phyloP scores from a whole-genome alignment of 2,113 vertebrate species.

The Amphilophus citrinellus region DNA sequence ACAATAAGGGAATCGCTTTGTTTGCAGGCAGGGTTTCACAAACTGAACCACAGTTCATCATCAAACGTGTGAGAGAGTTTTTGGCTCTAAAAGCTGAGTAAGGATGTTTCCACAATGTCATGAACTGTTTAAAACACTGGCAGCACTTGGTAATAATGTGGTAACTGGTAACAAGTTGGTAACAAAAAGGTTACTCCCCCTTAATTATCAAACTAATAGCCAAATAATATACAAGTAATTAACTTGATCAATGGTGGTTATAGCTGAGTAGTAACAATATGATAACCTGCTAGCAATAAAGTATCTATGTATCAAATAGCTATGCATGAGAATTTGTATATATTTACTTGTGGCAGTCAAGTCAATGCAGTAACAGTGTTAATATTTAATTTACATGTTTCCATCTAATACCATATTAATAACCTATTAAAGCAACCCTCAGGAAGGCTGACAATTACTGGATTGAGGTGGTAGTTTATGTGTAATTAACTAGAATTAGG shows the following conservation, averaged over 20 bases:
- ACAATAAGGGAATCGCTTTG: too few relatives aligned
- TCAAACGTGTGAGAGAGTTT: too few relatives aligned
- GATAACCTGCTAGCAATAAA: neutral
- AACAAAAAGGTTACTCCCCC: too few relatives aligned
- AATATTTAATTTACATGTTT: neutral
- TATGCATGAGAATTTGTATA: neutral
- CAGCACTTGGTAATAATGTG: too few relatives aligned
- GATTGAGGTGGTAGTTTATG: neutral
- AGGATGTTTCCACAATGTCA: too few relatives aligned
- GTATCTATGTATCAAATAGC: neutral
- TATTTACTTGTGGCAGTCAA: neutral
- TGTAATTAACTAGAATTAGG: neutral
- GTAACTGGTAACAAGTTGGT: too few relatives aligned
- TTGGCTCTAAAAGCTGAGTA: too few relatives aligned
- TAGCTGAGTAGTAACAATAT: neutral
- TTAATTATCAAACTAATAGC: too few relatives aligned
- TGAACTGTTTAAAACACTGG: too few relatives aligned
- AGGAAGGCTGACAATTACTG: neutral
- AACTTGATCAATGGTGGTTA: rapidly evolving
- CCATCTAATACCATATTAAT: neutral
- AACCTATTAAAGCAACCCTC: neutral
- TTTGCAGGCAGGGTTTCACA: too few relatives aligned
- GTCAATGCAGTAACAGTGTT: neutral
- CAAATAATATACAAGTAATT: neutral
- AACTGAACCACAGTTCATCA: too few relatives aligned